Evolutionary conservation across 2,888 invertebrate species (phyloP).

Genomic region (Hartigia nigra): DNA sequence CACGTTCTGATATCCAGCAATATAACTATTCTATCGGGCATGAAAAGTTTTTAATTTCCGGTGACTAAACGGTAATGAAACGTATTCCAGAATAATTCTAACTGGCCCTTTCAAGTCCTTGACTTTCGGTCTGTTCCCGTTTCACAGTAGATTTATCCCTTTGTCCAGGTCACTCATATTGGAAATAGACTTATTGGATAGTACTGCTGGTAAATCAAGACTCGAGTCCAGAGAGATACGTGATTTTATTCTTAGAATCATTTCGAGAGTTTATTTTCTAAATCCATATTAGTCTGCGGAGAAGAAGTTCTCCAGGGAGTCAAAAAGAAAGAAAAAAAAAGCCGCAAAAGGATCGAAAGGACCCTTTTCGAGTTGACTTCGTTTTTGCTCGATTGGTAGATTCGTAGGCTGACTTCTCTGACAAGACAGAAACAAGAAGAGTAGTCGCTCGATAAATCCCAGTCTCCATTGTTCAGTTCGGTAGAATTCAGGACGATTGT

Average conservation of each 20-base stretch:
- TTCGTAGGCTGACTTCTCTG: background rate
- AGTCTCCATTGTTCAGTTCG: conserved; percentile 35
- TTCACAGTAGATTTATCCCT: background rate
- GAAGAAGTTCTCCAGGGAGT: background rate
- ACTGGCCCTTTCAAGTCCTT: background rate
- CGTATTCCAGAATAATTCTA: background rate
- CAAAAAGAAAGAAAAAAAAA: background rate
- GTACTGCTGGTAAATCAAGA: background rate
- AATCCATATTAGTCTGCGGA: background rate
- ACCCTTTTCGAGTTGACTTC: background rate
- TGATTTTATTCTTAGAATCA: background rate
- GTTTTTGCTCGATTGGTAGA: background rate
- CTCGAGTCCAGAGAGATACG: background rate
- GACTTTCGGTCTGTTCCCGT: background rate
- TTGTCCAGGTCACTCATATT: background rate
- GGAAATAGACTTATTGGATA: background rate
- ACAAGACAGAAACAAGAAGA: background rate
- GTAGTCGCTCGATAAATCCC: conserved; percentile 39
- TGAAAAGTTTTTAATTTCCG: background rate
- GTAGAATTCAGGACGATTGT: conserved; percentile 43
- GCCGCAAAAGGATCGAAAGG: background rate
- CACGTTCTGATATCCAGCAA: background rate
- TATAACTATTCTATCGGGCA: background rate
- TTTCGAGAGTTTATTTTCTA: background rate
- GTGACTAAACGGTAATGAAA: background rate